phyloP scores from a whole-genome alignment of 2,888 invertebrate genomes.

The Byasa hedistus region DNA sequence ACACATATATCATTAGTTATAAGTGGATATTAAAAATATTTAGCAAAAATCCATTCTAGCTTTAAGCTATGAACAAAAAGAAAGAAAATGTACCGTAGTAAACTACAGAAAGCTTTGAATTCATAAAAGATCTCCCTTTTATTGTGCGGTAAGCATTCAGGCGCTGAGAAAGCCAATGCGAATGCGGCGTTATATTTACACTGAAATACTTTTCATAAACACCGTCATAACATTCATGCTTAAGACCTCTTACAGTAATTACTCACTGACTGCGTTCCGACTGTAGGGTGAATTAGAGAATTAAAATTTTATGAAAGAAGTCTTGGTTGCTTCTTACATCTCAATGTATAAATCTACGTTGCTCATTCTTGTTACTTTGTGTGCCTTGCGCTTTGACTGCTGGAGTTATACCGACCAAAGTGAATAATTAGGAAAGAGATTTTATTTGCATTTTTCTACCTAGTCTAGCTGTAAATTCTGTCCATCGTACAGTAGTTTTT shows the following conservation, averaged over 20 bases:
- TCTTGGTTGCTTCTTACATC: conserved; percentile 66
- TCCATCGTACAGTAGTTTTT: background rate
- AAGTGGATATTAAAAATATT: background rate
- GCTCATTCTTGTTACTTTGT: conserved; percentile 20
- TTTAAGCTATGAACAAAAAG: conserved; percentile 23
- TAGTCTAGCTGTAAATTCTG: too few species aligned
- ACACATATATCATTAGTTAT: background rate
- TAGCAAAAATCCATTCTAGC: conserved; percentile 14
- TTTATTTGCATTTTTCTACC: background rate
- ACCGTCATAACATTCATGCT: conserved; percentile 77
- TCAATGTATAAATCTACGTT: conserved; percentile 40
- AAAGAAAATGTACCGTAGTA: conserved; percentile 35
- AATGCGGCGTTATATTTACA: conserved; percentile 57
- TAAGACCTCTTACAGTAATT: conserved; percentile 79
- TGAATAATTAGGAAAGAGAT: conserved; percentile 4
- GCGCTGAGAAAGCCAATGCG: conserved; percentile 56
- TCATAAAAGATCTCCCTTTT: conserved; percentile 54
- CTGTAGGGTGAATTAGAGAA: conserved; percentile 70
- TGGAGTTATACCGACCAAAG: conserved; percentile 4
- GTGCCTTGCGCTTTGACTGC: conserved; percentile 8
- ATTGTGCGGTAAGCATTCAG: conserved; percentile 71
- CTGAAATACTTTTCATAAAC: conserved; percentile 76
- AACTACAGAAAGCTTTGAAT: conserved; percentile 35
- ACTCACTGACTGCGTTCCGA: conserved; percentile 54
- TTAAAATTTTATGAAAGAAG: conserved; percentile 72